Evolutionary conservation across 1,140 invertebrate genomes (phyloP).

Genomic region (Copidosoma floridanum): DNA sequence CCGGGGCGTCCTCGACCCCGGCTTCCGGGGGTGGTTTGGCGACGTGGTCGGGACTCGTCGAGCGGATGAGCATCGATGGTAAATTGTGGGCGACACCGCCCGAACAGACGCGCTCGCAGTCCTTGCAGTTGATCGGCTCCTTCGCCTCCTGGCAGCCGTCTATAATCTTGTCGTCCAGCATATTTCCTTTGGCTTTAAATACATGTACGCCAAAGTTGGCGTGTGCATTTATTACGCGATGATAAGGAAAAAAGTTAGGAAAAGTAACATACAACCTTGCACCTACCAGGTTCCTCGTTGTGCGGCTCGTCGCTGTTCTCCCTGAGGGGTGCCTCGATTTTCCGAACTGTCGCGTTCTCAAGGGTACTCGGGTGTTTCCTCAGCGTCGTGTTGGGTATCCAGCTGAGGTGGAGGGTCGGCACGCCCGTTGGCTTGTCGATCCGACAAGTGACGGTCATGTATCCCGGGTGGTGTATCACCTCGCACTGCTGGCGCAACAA

Average conservation of each 20-base stretch:
- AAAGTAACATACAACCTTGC: no score
- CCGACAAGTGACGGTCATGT: slow-evolving; percentile 81
- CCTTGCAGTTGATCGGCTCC: slow-evolving; percentile 47
- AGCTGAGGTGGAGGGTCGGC: slow-evolving; percentile 84
- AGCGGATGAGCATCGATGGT: no score
- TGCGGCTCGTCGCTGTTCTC: slow-evolving; percentile 21
- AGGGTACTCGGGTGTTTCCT: slow-evolving; percentile 79
- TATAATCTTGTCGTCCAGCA: slow-evolving; percentile 39
- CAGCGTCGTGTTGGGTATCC: slow-evolving; percentile 91
- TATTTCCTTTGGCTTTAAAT: slow-evolving; percentile 25
- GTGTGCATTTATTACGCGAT: no score
- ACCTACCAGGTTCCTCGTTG: slow-evolving; percentile 14
- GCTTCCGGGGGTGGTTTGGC: not conserved
- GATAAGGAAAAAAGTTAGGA: no score
- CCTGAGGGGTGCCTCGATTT: slow-evolving; percentile 8
- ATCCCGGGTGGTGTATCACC: slow-evolving; percentile 86
- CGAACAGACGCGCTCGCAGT: slow-evolving; percentile 53
- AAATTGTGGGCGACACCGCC: slow-evolving; percentile 36
- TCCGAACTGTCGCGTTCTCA: slow-evolving; percentile 55
- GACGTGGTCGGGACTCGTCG: not conserved
- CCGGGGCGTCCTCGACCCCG: not conserved
- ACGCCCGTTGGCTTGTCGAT: slow-evolving; percentile 70
- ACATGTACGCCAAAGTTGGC: no score
- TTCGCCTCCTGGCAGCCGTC: slow-evolving; percentile 53
- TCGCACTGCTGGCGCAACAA: slow-evolving; percentile 76